Conservation (phyloP, 2,888 invertebrate species). For the Drosophila ezoana region DNA sequence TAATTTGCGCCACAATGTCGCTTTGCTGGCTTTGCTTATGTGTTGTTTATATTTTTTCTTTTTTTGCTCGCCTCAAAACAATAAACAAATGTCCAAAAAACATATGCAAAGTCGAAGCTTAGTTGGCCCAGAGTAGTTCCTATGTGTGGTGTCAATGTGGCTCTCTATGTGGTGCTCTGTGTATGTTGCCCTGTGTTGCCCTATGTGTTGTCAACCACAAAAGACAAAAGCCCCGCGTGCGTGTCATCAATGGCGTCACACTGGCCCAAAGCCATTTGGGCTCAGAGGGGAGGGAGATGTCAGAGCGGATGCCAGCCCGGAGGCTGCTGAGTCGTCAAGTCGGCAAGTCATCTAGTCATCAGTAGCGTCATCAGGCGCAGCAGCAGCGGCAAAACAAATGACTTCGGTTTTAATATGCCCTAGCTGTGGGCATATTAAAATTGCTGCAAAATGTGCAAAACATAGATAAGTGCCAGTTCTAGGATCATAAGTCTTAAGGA, state of each 20-base stretch:
- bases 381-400: constrained; percentile 63
- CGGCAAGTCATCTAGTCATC: constrained; percentile 52
- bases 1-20: constrained; percentile 77
- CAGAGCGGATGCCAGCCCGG: background rate
- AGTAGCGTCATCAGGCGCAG: constrained; percentile 47
- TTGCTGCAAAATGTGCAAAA: background rate
- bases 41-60: background rate
- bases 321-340: constrained; percentile 59
- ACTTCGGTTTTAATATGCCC: constrained; percentile 37
- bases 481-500: too few species aligned
- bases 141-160: background rate
- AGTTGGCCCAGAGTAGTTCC: background rate
- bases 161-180: too few species aligned
- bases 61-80: constrained; percentile 57
- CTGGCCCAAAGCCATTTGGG: constrained; percentile 14
- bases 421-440: constrained; percentile 8
- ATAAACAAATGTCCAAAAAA: constrained; percentile 78
- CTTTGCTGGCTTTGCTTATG: constrained; percentile 59
- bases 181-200: background rate
- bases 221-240: constrained; percentile 56
- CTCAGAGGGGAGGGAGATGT: background rate
- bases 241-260: constrained; percentile 74
- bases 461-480: too few species aligned
- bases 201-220: constrained; percentile 26
- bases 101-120: constrained; percentile 65